Conservation (phyloP, 2,113 vertebrate genomes). For the Rutilus rutilus region DNA sequence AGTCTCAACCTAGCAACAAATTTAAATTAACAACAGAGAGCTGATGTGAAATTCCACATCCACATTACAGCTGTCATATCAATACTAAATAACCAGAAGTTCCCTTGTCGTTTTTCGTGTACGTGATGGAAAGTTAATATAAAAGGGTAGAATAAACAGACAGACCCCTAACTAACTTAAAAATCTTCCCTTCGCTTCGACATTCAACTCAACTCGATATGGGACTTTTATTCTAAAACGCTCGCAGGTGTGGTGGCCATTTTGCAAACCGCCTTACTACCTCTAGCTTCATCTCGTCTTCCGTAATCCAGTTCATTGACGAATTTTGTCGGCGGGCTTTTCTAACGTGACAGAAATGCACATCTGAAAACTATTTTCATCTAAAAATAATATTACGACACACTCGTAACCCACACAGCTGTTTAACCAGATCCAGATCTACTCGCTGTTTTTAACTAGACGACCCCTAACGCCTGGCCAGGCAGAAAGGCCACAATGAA, state of each 20-base stretch:
- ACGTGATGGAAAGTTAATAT: slow-evolving; percentile 14
- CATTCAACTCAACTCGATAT: background rate
- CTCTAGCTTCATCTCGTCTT: slow-evolving; percentile 36
- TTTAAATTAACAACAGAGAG: slow-evolving; percentile 20
- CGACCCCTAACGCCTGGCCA: slow-evolving; percentile 60
- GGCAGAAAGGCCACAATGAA: slow-evolving; percentile 78
- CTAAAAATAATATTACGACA: background rate
- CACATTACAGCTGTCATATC: slow-evolving; percentile 14
- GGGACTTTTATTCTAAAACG: slow-evolving; percentile 46
- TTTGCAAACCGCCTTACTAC: background rate
- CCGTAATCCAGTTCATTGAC: slow-evolving; percentile 31
- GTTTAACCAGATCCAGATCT: background rate
- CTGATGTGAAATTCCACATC: slow-evolving; percentile 22
- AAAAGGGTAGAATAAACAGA: background rate
- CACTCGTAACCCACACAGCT: background rate
- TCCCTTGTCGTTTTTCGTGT: background rate
- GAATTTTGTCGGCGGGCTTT: slow-evolving; percentile 45
- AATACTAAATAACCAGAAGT: slow-evolving; percentile 9
- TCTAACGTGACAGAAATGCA: slow-evolving; percentile 19
- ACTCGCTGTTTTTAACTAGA: slow-evolving; percentile 24
- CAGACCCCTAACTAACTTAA: background rate
- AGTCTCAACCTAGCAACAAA: background rate
- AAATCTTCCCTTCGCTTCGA: too few species aligned
- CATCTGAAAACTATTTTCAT: background rate
- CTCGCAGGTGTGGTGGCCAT: slow-evolving; percentile 28